Evolutionary conservation across 2,888 invertebrate genomes (phyloP), one percentile per base, ranked within the genome.

Genomic region (Nasonovia ribisnigri): DNA sequence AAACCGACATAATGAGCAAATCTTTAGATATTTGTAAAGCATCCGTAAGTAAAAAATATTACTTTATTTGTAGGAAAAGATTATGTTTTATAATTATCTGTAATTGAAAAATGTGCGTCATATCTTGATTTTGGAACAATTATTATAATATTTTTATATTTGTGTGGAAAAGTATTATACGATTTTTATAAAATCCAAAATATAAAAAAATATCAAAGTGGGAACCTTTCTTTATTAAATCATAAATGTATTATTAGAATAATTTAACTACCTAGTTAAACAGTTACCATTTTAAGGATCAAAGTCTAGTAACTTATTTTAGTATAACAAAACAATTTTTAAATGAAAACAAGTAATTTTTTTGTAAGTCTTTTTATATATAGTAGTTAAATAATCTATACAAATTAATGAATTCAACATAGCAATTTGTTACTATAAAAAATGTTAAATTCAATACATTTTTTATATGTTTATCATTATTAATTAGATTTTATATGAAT

Each of bases 11-110:
- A 13, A 93, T 93, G 93, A 93, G 86, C 26, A 93, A 93, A 90
- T 86, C 86, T 20, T 90, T 93, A 60, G 93, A 93, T 90, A 90
- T 93, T 67, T 93, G 93, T 90, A 93, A 93, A 87, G 51, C 93
- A 29, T 90, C 93, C n/a, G 93, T 93, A 93, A 87, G 93, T 93
- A 93, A 54, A 92, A 10, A 26, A 90, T 24, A 60, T 54, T 26
- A 57, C 8, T 57, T 8, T 57, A 3, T 20, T 8, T 36, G 1
- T 67, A n/a, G 29, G 29, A 29, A 13, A 3, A 54, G 51, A 67
- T 16, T 36, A 20, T 57, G 1, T 77, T 54, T 54, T 54, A 54
- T 54, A 54, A 54, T 54, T 54, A 54, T 43, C 43, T 43, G 20
- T 42, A 43, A 43, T 84, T 84, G 26, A n/a, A n/a, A 16, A n/a